Evolutionary conservation across 2,113 vertebrate genomes (phyloP).

Genomic region (Rhegmatorhina hoffmannsi): DNA sequence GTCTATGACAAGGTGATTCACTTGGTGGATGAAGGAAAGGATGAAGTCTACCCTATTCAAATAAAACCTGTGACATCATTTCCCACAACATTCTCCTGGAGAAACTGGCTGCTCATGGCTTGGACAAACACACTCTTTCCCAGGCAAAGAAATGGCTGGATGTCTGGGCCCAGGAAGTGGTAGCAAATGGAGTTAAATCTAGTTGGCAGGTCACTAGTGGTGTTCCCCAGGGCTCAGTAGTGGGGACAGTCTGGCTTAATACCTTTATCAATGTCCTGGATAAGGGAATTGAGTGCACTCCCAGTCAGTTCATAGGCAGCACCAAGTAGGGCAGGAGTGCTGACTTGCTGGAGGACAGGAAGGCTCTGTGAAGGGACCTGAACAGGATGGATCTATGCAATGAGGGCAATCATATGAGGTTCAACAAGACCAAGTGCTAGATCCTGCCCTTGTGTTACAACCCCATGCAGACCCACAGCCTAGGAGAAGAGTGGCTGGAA

Average conservation of each 20-base stretch:
- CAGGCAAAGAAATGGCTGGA: background rate
- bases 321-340: background rate
- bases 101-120: background rate
- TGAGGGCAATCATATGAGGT: background rate
- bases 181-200: background rate
- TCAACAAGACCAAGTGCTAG: background rate
- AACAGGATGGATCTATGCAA: background rate
- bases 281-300: background rate
- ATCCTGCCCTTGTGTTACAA: background rate
- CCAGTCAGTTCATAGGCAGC: background rate
- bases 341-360: background rate
- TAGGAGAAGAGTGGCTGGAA: background rate
- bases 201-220: background rate
- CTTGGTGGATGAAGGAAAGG: background rate
- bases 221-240: background rate
- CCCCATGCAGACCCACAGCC: background rate
- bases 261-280: background rate
- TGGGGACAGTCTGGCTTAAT: background rate
- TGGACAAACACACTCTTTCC: background rate
- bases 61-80: background rate
- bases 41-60: background rate
- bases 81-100: background rate
- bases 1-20: background rate
- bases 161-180: background rate
- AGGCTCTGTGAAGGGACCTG: background rate